Evolutionary conservation across 2,797 vertebrate species (phyloP).

Genomic region (Myripristis jacobus): DNA sequence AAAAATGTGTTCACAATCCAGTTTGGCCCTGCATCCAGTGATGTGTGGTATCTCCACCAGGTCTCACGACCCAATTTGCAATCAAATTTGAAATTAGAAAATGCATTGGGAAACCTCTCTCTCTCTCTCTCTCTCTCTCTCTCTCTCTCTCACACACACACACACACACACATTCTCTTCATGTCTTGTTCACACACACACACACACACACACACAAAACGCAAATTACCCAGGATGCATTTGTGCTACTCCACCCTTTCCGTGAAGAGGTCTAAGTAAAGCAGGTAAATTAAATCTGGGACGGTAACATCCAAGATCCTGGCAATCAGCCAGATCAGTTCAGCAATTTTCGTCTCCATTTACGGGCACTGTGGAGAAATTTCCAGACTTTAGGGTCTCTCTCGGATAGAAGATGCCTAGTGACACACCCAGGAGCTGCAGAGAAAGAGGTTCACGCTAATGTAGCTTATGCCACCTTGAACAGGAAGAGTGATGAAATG

Average conservation of each 20-base stretch:
- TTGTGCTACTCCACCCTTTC: conserved; percentile 50
- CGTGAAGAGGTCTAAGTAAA: conserved; percentile 61
- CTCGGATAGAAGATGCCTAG: conserved; percentile 41
- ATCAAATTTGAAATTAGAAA: conserved; percentile 58
- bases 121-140: conserved; percentile 6
- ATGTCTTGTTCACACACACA: too few relatives aligned
- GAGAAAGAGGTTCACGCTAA: conserved; percentile 35
- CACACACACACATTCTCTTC: too few relatives aligned
- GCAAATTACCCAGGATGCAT: conserved; percentile 53
- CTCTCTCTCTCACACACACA: conserved; percentile 28
- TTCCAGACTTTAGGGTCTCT: conserved; percentile 48
- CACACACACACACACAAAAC: conserved; percentile 39
- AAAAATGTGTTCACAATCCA: conserved; percentile 44
- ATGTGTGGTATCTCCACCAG: background rate
- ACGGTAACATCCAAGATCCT: conserved; percentile 62
- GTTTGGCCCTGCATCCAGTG: conserved; percentile 18
- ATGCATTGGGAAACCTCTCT: conserved; percentile 35
- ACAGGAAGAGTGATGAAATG: conserved; percentile 47
- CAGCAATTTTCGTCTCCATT: conserved; percentile 62
- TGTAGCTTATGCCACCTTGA: conserved; percentile 56
- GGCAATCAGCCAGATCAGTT: conserved; percentile 71
- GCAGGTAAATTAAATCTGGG: conserved; percentile 76
- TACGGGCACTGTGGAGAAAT: conserved; percentile 67
- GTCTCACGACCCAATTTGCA: conserved; percentile 10
- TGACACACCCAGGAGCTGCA: conserved; percentile 45